phyloP scores from a whole-genome alignment of 2,113 vertebrate species.

The Phrynosoma platyrhinos region DNA sequence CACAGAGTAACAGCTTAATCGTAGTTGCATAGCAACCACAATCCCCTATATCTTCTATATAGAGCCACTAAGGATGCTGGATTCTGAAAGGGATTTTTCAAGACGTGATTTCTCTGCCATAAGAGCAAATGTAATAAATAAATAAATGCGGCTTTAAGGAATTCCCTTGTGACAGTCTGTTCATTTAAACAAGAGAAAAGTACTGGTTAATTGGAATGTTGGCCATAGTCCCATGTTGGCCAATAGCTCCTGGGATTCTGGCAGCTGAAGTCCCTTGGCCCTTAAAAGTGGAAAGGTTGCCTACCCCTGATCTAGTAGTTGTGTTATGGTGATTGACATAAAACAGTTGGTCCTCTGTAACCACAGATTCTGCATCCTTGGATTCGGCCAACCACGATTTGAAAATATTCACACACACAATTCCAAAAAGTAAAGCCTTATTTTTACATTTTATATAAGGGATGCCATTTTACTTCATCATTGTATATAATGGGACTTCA shows the following conservation, averaged over 20 bases:
- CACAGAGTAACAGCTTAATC: constrained; percentile 11
- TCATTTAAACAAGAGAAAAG: constrained; percentile 38
- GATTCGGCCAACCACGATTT: too few species aligned
- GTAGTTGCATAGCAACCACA: constrained; percentile 48
- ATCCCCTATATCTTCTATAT: background rate
- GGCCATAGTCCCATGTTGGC: too few species aligned
- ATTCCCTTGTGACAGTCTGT: constrained; percentile 49
- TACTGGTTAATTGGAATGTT: background rate
- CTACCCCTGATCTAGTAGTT: background rate
- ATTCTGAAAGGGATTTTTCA: constrained; percentile 57
- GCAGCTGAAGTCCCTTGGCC: too few species aligned
- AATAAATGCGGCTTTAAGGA: constrained; percentile 71
- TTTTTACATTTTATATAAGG: too few species aligned
- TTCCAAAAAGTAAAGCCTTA: too few species aligned
- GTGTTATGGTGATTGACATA: background rate
- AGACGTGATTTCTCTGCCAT: constrained; percentile 49
- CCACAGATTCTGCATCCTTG: too few species aligned
- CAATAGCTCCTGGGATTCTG: too few species aligned
- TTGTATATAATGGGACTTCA: too few species aligned
- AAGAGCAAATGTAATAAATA: constrained; percentile 70
- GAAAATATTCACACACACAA: too few species aligned
- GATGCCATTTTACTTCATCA: too few species aligned
- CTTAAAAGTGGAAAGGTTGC: too few species aligned
- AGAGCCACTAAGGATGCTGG: constrained; percentile 28
- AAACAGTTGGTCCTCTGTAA: too few species aligned